Conservation (phyloP, 2,113 vertebrate genomes). For the Vombatus ursinus region DNA sequence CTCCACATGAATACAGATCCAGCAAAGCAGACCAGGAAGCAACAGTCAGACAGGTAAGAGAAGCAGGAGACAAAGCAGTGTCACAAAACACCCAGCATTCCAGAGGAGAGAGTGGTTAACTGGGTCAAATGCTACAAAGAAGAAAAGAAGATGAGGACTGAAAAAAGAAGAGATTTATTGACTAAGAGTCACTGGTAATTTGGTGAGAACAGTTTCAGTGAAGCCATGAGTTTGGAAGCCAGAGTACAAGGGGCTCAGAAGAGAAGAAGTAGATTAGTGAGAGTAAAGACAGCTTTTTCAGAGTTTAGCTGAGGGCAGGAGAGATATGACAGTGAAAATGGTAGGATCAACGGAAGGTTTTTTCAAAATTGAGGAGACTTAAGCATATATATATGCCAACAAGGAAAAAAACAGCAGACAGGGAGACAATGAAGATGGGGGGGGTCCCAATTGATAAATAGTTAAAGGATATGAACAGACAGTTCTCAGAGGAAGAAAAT, state of each 20-base stretch:
- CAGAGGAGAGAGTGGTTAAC: not conserved
- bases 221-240: not conserved
- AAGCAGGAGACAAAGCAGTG: not conserved
- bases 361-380: not conserved
- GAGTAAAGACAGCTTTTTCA: not conserved
- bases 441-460: no score
- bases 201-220: not conserved
- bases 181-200: not conserved
- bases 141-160: not conserved
- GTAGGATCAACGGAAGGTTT: no score
- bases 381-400: not conserved
- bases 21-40: not conserved
- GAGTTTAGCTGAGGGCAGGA: not conserved
- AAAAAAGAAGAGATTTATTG: not conserved
- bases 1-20: not conserved
- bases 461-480: no score
- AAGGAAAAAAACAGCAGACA: not conserved
- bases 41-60: not conserved
- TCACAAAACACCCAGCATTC: not conserved
- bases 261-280: not conserved
- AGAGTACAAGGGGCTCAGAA: not conserved
- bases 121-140: not conserved
- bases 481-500: no score
- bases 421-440: not conserved
- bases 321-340: not conserved